Percentiles rank a stretch among this genome's conserved stretches.
These are phyloP conservation scores for Aldabrachelys gigantea DNA, from an alignment of 2,113 vertebrate species.

Conservation along the genomic window DNA sequence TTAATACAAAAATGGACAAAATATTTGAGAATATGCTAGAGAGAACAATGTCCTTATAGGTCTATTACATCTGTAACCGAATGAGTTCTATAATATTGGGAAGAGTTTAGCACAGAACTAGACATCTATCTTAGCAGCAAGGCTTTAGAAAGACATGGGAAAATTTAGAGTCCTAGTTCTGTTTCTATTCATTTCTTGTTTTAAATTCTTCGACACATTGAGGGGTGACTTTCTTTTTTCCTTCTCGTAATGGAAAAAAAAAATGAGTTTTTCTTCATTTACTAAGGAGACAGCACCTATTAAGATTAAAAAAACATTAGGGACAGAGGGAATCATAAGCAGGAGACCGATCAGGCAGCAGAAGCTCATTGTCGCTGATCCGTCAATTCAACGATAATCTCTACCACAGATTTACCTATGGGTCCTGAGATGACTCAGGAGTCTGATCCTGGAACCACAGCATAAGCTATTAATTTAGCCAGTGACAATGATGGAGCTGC, in stretches of 20 bases:
- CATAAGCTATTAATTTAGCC: background rate
- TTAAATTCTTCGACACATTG: background rate
- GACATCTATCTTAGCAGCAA: background rate
- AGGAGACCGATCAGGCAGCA: background rate
- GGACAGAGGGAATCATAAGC: background rate
- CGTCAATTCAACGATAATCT: too few relatives aligned
- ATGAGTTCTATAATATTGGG: background rate
- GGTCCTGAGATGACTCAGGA: too few relatives aligned
- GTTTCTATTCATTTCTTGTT: background rate
- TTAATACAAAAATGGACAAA: background rate
- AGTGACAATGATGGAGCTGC: background rate
- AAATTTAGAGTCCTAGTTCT: background rate
- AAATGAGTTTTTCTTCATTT: slow-evolving; percentile 9
- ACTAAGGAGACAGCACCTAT: background rate
- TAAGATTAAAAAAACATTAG: background rate
- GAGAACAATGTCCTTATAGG: background rate
- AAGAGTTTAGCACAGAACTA: background rate
- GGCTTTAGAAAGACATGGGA: background rate
- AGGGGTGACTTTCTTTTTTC: background rate
- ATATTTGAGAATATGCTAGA: background rate
- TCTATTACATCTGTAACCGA: background rate
- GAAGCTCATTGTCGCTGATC: background rate
- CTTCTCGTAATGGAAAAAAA: background rate
- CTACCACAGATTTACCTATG: too few relatives aligned
- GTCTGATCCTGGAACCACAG: too few relatives aligned